Evolutionary conservation across 2,113 vertebrate genomes (phyloP).

Genomic region (Protobothrops flavoviridis): DNA sequence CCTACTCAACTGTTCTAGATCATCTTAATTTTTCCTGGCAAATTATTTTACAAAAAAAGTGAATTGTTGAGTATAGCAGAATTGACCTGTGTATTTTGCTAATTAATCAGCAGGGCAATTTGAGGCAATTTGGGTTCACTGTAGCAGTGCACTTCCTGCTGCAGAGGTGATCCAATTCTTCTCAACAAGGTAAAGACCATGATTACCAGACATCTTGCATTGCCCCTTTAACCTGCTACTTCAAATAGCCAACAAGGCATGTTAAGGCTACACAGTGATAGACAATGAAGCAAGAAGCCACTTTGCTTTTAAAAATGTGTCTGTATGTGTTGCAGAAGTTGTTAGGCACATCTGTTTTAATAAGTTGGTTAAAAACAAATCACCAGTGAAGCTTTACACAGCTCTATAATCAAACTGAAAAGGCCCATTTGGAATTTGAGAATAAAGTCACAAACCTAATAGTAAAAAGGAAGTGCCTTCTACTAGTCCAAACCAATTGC

Average conservation of each 20-base stretch:
- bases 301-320: neutral
- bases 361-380: neutral
- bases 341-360: neutral
- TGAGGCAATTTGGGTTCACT: neutral
- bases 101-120: neutral
- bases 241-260: neutral
- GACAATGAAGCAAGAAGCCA: neutral
- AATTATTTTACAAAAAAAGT: neutral
- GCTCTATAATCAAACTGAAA: neutral
- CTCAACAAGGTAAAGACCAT: neutral
- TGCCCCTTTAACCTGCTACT: neutral
- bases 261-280: neutral
- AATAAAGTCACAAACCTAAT: neutral
- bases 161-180: neutral
- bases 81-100: neutral
- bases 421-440: neutral
- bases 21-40: neutral
- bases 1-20: neutral
- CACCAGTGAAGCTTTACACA: neutral
- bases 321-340: neutral
- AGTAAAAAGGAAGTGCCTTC: neutral
- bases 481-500: neutral
- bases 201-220: neutral
- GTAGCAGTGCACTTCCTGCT: neutral
- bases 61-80: neutral